Base-by-base conservation (phyloP, 2,797 vertebrate genomes). In the Lycodopsis pacificus region DNA sequence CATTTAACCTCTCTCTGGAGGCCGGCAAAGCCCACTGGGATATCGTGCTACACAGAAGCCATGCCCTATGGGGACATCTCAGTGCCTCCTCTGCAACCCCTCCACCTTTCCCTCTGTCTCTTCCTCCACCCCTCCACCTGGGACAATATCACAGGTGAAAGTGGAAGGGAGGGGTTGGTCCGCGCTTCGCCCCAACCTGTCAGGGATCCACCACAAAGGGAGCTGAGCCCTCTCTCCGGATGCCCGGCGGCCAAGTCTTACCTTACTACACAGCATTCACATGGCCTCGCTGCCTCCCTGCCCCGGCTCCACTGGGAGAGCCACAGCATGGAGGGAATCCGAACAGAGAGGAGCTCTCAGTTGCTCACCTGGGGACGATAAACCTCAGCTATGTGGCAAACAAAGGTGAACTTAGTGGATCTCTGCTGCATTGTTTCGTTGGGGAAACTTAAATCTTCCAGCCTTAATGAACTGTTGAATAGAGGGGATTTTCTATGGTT, bases 1-100 rank as follows among this genome's bases (percentile, higher is more conserved):
- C 96, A 97, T 97, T 97, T 93, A 95, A 97, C 96, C 95, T 96
- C 94, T 96, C 96, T 98, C 95, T 95, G 95, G 96, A 96, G 95
- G 95, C 93, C 93, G 83, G 94, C 90, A 93, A 94, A 95, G 95
- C 95, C 96, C 95, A 94, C 94, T 95, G 91, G 93, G 95, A 95
- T 96, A 95, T 94, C 89, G 84, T 91, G 92, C 93, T 93, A 94
- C 92, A 94, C 92, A 89, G 93, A 85, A 82, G 88, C 88, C 58
- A 19, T 92, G 86, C 85, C 94, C 90, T 92, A 77, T 89, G 89
- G 95, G 91, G 91, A 93, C 88, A 87, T 89, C 86, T 88, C 82
- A 84, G 82, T 89, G 81, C 82, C 88, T 93, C 84, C 80, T 85
- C 86, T 86, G 76, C 84, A 90, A 83, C 58, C 86, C 90, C 80